Base-by-base conservation (phyloP, 2,888 invertebrate genomes). In the Prosapia bicincta region DNA sequence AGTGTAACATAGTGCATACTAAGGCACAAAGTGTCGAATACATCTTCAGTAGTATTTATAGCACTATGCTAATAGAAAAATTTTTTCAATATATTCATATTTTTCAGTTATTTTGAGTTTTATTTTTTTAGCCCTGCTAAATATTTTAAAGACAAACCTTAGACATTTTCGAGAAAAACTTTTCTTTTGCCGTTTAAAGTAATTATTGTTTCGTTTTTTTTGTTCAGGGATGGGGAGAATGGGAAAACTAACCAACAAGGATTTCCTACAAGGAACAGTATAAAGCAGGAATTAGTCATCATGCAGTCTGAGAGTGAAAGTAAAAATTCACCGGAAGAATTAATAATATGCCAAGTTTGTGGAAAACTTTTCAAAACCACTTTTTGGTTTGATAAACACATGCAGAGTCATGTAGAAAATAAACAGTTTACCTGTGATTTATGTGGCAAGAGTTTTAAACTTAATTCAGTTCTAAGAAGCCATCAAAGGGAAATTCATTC, bases 171-270 rank as follows among this genome's bases (percentile, higher is more conserved):
- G 54, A 54, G 20, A 20, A 54, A 54, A 54, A 54, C 54, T 20
- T 20, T 20, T 54, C 54, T 20, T 54, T 54, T 54, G 54, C 3
- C 54, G 54, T 54, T 54, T 54, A 20, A 54, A 54, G 54, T 54
- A 54, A 54, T 54, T 54, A 54, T 54, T 54, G 54, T 54, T 54
- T 54, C 20, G 54, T 54, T n/a, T n/a, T 54, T 54, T 54, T 54
- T 54, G 54, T 54, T 54, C 54, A 54, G 54, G 54, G 54, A 54
- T 54, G 54, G 54, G 54, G 54, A 54, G 54, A 54, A 54, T 54
- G 54, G 54, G 54, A 20, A n/a, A 20, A 54, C 54, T 54, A 54
- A 54, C 20, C 54, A 54, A 54, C 54, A 54, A 54, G 54, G 54
- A 54, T 54, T 54, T 54, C 54, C 54, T 20, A 54, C 54, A 54